A percentile compares a stretch with the other conserved stretches of the same genome.
These are phyloP conservation scores for Cotesia glomerata DNA, from an alignment of 1,140 invertebrate species.

Conservation along the genomic window DNA sequence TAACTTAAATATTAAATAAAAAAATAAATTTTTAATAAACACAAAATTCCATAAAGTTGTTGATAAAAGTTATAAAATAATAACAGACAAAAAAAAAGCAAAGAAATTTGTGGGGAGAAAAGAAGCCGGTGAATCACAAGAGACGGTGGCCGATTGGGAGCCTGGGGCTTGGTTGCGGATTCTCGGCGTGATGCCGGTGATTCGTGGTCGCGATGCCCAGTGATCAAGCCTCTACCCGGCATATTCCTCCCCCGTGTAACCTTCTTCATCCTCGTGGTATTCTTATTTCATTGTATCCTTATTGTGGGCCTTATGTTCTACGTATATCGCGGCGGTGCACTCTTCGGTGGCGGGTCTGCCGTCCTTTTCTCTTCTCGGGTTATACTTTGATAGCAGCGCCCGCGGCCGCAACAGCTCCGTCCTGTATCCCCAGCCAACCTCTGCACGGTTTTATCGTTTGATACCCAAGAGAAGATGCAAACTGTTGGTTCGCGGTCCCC, in stretches of 20 bases:
- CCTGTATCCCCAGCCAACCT: background rate
- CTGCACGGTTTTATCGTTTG: constrained; percentile 22
- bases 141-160: constrained; percentile 61
- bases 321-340: background rate
- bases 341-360: constrained; percentile 7
- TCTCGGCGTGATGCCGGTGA: constrained; percentile 62
- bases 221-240: constrained; percentile 57
- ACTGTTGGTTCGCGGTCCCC: constrained; percentile 9
- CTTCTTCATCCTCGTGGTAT: constrained; percentile 29
- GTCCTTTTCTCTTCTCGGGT: background rate
- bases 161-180: constrained; percentile 62
- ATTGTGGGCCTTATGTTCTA: background rate
- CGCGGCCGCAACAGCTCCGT: constrained; percentile 18
- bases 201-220: constrained; percentile 61
- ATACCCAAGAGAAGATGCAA: constrained; percentile 1
- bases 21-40: too few species aligned
- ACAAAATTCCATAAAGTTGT: constrained; percentile 48
- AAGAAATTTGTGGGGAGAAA: constrained; percentile 28
- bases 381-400: constrained; percentile 30
- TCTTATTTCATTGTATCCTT: background rate
- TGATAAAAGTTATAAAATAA: constrained; percentile 40
- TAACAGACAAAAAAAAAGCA: constrained; percentile 35
- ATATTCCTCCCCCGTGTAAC: constrained; percentile 45
- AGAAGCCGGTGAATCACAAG: constrained; percentile 23
- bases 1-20: too few species aligned